Base-by-base conservation (phyloP, 2,113 vertebrate species). In the Xenopus tropicalis region DNA sequence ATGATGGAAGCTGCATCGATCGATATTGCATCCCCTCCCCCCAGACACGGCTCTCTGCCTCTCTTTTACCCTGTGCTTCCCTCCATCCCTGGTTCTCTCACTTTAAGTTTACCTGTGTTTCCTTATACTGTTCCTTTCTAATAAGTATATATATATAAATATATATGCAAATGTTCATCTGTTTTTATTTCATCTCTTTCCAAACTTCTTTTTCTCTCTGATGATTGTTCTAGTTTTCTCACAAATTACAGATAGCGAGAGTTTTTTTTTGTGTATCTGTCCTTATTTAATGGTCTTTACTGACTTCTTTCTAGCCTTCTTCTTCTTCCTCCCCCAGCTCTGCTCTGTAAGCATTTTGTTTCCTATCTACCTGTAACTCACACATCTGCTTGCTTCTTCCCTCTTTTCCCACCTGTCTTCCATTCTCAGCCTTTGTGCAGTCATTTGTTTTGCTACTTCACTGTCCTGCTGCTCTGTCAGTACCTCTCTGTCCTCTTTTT, bases 1-100 rank as follows among this genome's bases (percentile, higher is more conserved):
- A 69, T 75, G 72, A 75, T 75, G 72, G 72, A 75, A 69, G 66
- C 65, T 19, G 72, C 72, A 69, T 69, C 66, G 72, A 75, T 75
- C 72, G 72, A 75, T 75, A 75, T 48, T 75, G 72, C 72, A 44
- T 68, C 65, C 72, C 72, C 65, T 75, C 72, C 72, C 72, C 57
- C 72, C 72, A 75, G 65, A 68, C 72, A 68, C 72, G 58, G 65
- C 72, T 75, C 72, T 69, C 72, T 75, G 72, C 66, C 64, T 75
- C 66, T 75, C 72, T 75, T 66, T 75, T 69, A 68, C 72, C 72
- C 65, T 75, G 57, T 69, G 48, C 68, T 29, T 69, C 44, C 59
- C 65, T 68, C 72, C 54, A 58, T 75, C 72, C 56, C 44, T 61
- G 43, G 52, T 62, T 62, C 66, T 59, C 23, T 66, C 10, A 56